Evolutionary conservation across 1,140 invertebrate genomes (phyloP).

Genomic region (Babylonia areolata): DNA sequence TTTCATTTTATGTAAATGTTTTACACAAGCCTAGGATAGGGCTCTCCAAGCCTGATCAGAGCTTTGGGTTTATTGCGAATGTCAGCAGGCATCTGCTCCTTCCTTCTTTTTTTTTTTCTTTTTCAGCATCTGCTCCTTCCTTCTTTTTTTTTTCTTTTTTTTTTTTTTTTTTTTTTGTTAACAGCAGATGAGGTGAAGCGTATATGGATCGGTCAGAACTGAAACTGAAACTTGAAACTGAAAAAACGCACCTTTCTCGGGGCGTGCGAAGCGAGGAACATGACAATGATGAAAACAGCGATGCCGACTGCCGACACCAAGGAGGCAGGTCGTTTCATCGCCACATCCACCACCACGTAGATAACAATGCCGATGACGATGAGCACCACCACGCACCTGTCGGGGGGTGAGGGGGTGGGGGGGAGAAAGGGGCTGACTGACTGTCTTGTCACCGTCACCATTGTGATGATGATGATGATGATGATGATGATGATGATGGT

Average conservation of each 20-base stretch:
- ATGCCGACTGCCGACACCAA: constrained; percentile 55
- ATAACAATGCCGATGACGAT: constrained; percentile 17
- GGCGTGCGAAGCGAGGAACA: constrained; percentile 60
- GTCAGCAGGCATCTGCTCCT: neutral
- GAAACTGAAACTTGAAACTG: too few species aligned
- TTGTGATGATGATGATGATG: constrained; percentile 29
- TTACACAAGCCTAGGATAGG: too few species aligned
- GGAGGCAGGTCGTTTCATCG: constrained; percentile 44
- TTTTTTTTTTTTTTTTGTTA: too few species aligned
- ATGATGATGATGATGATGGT: neutral
- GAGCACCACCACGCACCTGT: constrained; percentile 27
- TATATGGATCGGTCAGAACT: too few species aligned
- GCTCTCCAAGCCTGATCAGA: too few species aligned
- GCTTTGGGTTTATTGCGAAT: too few species aligned
- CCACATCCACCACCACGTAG: constrained; percentile 45
- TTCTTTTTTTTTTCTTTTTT: too few species aligned
- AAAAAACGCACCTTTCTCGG: constrained; percentile 23
- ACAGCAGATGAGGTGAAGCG: too few species aligned
- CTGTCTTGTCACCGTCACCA: neutral
- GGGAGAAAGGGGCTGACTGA: too few species aligned
- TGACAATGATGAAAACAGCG: constrained; percentile 47
- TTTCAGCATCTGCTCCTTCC: too few species aligned
- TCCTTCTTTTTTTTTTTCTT: too few species aligned
- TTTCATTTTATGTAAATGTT: too few species aligned
- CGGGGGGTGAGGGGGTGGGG: neutral